Percentiles rank a stretch among this genome's conserved stretches.
phyloP scores from a whole-genome alignment of 2,113 vertebrate species.

The Baryphthengus martii region DNA sequence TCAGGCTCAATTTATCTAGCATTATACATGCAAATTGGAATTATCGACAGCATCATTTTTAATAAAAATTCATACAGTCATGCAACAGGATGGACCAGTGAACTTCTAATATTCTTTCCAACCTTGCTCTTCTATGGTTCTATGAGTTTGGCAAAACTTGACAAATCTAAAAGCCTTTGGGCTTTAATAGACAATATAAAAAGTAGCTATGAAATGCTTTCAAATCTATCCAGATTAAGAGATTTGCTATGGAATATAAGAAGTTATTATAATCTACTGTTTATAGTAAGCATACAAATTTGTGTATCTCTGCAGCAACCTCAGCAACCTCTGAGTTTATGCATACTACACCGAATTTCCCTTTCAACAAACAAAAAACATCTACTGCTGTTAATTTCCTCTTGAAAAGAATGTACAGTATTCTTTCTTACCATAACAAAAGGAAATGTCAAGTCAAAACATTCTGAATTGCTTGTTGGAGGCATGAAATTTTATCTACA shows the following conservation, averaged over 20 bases:
- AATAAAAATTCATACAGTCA: not conserved
- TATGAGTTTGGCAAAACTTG: not conserved
- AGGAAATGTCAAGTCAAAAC: not conserved
- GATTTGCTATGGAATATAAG: not conserved
- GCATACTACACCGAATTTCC: not conserved
- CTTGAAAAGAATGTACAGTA: not conserved
- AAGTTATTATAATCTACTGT: not conserved
- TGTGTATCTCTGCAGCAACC: not conserved
- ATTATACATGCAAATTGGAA: not conserved
- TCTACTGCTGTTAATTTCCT: not conserved
- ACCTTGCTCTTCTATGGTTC: not conserved
- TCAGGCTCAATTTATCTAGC: not conserved
- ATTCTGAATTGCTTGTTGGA: not conserved
- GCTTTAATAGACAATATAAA: not conserved
- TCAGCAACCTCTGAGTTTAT: not conserved
- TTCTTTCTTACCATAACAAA: not conserved
- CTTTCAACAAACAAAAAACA: not conserved
- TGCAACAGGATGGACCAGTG: not conserved
- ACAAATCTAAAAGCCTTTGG: not conserved
- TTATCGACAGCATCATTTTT: not conserved
- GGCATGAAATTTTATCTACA: not conserved
- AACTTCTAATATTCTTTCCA: not conserved
- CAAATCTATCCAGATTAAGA: not conserved
- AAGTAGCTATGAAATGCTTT: not conserved
- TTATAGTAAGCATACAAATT: not conserved